Percentiles rank a stretch among this genome's conserved stretches.
phyloP scores from a whole-genome alignment of 2,797 vertebrate genomes.

The Myoxocephalus aenaeus region DNA sequence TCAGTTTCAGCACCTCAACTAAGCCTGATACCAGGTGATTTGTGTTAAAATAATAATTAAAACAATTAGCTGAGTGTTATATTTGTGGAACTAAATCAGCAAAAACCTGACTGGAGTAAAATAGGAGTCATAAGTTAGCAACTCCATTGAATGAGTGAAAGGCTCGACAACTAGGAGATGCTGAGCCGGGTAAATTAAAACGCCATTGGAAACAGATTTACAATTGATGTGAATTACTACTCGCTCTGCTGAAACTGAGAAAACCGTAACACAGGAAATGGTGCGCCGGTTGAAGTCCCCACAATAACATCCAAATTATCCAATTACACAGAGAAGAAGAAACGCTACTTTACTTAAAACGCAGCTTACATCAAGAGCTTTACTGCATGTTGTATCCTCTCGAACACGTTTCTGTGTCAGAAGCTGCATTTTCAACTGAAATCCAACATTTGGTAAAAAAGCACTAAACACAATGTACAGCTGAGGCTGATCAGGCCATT shows the following conservation, averaged over 20 bases:
- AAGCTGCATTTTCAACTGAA: too few species aligned
- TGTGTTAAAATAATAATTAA: too few species aligned
- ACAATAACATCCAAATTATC: neutral
- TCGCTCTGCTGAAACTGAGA: neutral
- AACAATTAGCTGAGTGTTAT: neutral
- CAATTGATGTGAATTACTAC: constrained; percentile 28
- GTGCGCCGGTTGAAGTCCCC: neutral
- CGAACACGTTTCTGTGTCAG: too few species aligned
- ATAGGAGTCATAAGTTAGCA: neutral
- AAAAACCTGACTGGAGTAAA: constrained; percentile 13
- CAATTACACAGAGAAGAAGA: too few species aligned
- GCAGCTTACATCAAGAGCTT: too few species aligned
- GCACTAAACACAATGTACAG: too few species aligned
- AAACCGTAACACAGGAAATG: neutral
- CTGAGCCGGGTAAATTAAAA: constrained; percentile 28
- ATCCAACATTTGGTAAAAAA: too few species aligned
- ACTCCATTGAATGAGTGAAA: constrained; percentile 16
- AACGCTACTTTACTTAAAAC: too few species aligned
- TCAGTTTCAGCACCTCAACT: too few species aligned
- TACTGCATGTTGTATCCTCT: too few species aligned
- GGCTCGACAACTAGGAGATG: constrained; percentile 18
- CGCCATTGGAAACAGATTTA: constrained; percentile 7
- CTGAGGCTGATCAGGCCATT: too few species aligned
- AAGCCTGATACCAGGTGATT: too few species aligned
- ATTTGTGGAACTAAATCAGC: constrained; percentile 3